Base-by-base conservation (phyloP, 2,888 invertebrate genomes). In the Hemaris fuciformis region DNA sequence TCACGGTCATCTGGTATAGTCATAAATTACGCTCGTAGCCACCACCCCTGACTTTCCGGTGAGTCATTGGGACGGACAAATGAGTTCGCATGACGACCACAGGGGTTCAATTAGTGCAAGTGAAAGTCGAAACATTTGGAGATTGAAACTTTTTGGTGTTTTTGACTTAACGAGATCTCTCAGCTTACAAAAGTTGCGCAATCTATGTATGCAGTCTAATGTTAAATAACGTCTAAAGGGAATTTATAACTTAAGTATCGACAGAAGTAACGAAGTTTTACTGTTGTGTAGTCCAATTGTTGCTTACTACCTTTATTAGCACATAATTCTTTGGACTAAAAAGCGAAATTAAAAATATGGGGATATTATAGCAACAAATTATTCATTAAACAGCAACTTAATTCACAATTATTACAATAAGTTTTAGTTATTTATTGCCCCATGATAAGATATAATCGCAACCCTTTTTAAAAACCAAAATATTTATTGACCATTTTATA, bases 51-150 rank as follows among this genome's bases (percentile, higher is more conserved):
- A 74, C 68, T 81, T 84, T 81, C 75, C 76, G 80, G 80, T 87
- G 87, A 88, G 80, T 89, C 89, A 89, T 77, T 69, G 71, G 75
- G 72, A 73, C 71, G 73, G 75, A 84, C 85, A 85, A 88, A 88
- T 82, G 83, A 81, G 81, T 77, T 79, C 68, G 76, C 80, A 77
- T 79, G 81, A 76, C 78, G 74, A 74, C 69, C 68, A 66, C 58
- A n/a, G n/a, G 67, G 38, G 31, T 68, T 70, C 82, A 84, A 87
- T 88, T 87, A 85, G 76, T 75, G 27, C 4, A 18, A 53, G 1
- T 53, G 10, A 18, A 27, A 15, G 27, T 53, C 27, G 27, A 31
- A 31, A 18, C 1, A 18, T 2, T 18, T 31, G 8, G 53, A 27
- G 18, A 53, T n/a, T n/a, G 18, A 53, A 53, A 27, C 23, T 46